A percentile compares a stretch with the other conserved stretches of the same genome.
phyloP scores from a whole-genome alignment of 2,113 vertebrate species.

The Myrmecophaga tridactyla region DNA sequence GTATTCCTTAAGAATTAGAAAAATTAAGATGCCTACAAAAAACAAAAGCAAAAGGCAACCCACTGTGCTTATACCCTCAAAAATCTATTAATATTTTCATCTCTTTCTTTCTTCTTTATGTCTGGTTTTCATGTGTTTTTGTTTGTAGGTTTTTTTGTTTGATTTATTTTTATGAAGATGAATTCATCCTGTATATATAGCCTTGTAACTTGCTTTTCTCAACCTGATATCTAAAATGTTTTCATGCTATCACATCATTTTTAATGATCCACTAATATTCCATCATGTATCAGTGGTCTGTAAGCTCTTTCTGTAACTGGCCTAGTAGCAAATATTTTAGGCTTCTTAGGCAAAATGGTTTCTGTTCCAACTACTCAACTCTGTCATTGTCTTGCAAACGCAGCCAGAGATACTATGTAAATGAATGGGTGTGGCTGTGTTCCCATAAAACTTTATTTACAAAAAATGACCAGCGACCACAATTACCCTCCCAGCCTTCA shows the following conservation, averaged over 20 bases:
- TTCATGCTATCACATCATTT: neutral
- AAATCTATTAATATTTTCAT: neutral
- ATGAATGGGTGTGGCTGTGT: too few species aligned
- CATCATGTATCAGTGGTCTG: neutral
- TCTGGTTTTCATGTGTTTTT: neutral
- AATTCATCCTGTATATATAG: neutral
- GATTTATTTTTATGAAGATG: too few species aligned
- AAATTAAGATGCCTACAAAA: neutral
- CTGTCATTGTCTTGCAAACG: neutral
- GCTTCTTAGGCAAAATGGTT: neutral
- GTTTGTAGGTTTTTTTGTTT: neutral
- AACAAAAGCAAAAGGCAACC: neutral
- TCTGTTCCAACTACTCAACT: neutral
- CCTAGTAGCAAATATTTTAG: neutral
- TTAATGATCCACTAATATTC: neutral
- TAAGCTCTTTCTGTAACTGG: neutral
- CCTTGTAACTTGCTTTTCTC: neutral
- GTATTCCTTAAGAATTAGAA: constrained; percentile 6
- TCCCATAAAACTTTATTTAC: constrained; percentile 51
- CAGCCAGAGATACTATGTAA: neutral
- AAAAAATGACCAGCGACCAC: neutral
- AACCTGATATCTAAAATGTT: neutral
- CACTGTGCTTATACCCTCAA: neutral
- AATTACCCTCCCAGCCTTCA: neutral
- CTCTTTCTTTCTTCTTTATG: neutral